Evolutionary conservation across 2,113 vertebrate species (phyloP), one percentile per base, ranked within the genome.

Genomic region (Notothenia coriiceps): DNA sequence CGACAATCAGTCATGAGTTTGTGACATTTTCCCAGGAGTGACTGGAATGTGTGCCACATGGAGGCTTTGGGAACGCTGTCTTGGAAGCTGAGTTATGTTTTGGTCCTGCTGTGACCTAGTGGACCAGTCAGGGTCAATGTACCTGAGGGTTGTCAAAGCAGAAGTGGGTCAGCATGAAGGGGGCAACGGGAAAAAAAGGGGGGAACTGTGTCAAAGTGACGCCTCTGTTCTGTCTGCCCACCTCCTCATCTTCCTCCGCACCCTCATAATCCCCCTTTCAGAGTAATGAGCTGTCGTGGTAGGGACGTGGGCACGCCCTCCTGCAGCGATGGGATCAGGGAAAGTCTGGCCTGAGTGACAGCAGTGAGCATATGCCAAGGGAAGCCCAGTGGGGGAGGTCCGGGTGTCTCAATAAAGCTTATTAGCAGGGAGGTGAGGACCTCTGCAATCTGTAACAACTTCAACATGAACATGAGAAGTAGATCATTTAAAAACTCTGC

Each of bases 241-340:
- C 80, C 78, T 77, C 80, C 83, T 74, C 80, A 73, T 87, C 83
- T 82, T 86, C 82, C 81, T 86, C 79, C 71, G 64, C 83, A 87
- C 81, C 74, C 60, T 77, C 75, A 75, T 88, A 94, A 93, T 91
- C 89, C 90, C 61, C 73, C 79, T 56, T 63, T 79, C 71, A 85
- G 74, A 80, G 91, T 94, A 94, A 94, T 94, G 91, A 94, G 91
- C 84, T 93, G 89, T 92, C 92, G 89, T 91, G 84, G 85, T 85
- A 67, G 71, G 83, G 79, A 14, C 61, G 82, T 74, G 77, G 86
- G 87, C 86, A 83, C 17, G 46, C 64, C 74, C 89, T 84, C 93
- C 92, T 74, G 83, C 85, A 15, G 92, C 3, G 90, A 80, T 29
- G 63, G 81, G 78, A 93, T 94, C 90, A 94, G 87, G 84, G 74